phyloP scores from a whole-genome alignment of 2,888 invertebrate species.

The Synanthedon formicaeformis region DNA sequence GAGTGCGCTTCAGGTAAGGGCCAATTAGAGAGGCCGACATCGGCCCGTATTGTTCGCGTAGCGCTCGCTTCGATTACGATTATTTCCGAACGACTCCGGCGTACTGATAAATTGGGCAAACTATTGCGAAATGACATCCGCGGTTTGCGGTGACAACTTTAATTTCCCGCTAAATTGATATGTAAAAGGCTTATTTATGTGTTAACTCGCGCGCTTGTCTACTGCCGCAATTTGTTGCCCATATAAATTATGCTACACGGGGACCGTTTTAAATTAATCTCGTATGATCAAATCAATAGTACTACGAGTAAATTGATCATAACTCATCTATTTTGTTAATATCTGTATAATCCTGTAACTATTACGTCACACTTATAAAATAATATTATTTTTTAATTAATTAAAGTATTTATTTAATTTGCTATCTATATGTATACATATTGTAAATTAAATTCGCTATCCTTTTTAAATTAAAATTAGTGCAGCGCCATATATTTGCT shows the following conservation, averaged over 20 bases:
- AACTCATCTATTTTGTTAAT: too few species aligned
- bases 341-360: too few species aligned
- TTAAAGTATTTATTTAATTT: too few species aligned
- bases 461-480: too few species aligned
- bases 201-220: background rate
- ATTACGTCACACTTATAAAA: too few species aligned
- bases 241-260: too few species aligned
- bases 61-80: constrained; percentile 66
- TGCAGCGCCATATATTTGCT: too few species aligned
- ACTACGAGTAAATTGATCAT: constrained; percentile 5
- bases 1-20: constrained; percentile 71
- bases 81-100: constrained; percentile 62
- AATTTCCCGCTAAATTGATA: constrained; percentile 48
- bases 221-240: background rate
- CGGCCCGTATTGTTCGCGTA: constrained; percentile 68
- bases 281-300: constrained; percentile 24
- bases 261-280: too few species aligned
- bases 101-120: constrained; percentile 67
- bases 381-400: too few species aligned
- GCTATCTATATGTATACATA: too few species aligned
- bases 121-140: constrained; percentile 63
- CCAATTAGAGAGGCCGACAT: constrained; percentile 68
- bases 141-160: constrained; percentile 45
- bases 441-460: too few species aligned
- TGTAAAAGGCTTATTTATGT: background rate